A percentile compares a stretch with the other conserved stretches of the same genome.
Conservation (phyloP, 2,888 invertebrate genomes). For the Pedicia rivosa region DNA sequence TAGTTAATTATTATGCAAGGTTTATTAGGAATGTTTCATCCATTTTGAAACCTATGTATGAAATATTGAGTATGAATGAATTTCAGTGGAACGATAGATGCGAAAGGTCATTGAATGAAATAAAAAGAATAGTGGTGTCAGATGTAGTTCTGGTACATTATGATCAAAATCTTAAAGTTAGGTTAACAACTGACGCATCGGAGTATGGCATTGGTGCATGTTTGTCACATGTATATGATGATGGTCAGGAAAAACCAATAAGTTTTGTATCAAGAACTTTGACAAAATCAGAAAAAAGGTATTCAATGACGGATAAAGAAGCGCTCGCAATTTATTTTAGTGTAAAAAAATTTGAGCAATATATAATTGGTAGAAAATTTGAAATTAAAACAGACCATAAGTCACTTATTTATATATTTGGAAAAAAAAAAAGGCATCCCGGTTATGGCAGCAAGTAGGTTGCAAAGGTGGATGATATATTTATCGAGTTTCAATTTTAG, state of each 20-base stretch:
- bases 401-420: constrained; percentile 21
- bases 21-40: constrained; percentile 19
- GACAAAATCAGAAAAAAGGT: neutral
- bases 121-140: constrained; percentile 16
- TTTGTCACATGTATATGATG: neutral
- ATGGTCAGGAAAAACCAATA: neutral
- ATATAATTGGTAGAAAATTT: neutral
- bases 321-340: neutral
- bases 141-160: constrained; percentile 13
- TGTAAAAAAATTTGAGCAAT: neutral
- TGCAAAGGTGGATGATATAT: constrained; percentile 19
- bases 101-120: constrained; percentile 17
- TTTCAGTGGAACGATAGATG: constrained; percentile 18
- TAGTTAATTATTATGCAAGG: constrained; percentile 23
- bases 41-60: constrained; percentile 18
- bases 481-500: constrained; percentile 1
- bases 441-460: constrained; percentile 8
- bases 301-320: neutral
- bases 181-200: neutral
- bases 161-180: constrained; percentile 7
- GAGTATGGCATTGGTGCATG: neutral
- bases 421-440: constrained; percentile 14
- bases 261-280: neutral
- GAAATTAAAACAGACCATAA: constrained; percentile 20
- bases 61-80: constrained; percentile 11